These are phyloP conservation scores for Maccullochella peelii DNA, from an alignment of 2,113 vertebrate species.

Conservation along the genomic window DNA sequence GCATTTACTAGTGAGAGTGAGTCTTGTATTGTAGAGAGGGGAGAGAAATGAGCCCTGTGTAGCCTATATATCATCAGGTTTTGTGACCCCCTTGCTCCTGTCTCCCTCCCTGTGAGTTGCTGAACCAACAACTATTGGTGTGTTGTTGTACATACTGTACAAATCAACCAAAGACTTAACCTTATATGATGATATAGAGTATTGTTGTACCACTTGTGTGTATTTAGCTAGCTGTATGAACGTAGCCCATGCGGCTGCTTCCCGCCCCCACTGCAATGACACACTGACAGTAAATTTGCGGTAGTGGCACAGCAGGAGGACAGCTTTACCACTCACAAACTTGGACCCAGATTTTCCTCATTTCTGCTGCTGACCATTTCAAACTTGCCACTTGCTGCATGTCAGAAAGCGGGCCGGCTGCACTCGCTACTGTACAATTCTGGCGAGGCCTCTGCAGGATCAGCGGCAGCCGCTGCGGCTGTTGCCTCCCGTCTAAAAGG, in stretches of 20 bases:
- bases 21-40: neutral
- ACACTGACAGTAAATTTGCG: neutral
- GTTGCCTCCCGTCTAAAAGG: conserved; percentile 25
- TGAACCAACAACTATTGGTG: neutral
- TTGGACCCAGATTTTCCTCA: neutral
- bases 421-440: conserved; percentile 7
- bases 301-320: neutral
- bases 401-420: neutral
- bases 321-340: neutral
- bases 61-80: neutral
- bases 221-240: neutral
- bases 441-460: conserved; percentile 41
- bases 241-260: neutral
- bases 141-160: neutral
- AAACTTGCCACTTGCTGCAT: neutral
- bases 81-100: neutral
- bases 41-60: neutral
- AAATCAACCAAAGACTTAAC: neutral
- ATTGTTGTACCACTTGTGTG: neutral
- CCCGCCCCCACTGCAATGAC: neutral
- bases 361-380: conserved; percentile 11
- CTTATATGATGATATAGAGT: neutral
- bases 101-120: neutral
- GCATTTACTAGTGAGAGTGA: neutral
- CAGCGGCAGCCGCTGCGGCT: conserved; percentile 5